Percentiles rank a stretch among this genome's conserved stretches.
Evolutionary conservation across 2,113 vertebrate species (phyloP).

Genomic region (Polypterus bichir): DNA sequence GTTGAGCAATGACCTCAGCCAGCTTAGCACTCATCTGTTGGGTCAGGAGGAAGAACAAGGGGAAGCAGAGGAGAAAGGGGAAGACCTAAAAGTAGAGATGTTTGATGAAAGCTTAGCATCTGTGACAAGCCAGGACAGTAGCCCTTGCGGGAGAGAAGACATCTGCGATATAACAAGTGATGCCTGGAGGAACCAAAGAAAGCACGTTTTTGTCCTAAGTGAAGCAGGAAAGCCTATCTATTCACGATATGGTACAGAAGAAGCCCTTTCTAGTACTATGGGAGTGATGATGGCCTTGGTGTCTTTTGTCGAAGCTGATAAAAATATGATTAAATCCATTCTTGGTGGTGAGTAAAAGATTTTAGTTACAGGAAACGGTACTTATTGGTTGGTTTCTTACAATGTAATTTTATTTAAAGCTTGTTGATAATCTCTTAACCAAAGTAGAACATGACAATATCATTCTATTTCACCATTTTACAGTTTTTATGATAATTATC

Average conservation of each 20-base stretch:
- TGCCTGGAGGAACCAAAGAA: constrained; percentile 75
- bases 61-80: constrained; percentile 21
- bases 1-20: constrained; percentile 59
- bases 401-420: no score
- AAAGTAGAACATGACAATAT: no score
- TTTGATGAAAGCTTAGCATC: no score
- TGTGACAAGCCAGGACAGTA: constrained; percentile 7
- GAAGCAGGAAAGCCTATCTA: constrained; percentile 95
- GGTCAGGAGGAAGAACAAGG: constrained; percentile 31
- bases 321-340: constrained; percentile 88
- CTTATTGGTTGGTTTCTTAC: no score
- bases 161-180: constrained; percentile 72
- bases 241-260: constrained; percentile 86
- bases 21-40: constrained; percentile 42
- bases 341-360: constrained; percentile 65
- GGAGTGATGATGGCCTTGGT: constrained; percentile 95
- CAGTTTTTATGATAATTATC: no score
- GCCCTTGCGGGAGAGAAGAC: constrained; percentile 36
- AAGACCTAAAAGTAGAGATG: no score
- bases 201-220: constrained; percentile 89
- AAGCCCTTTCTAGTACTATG: constrained; percentile 90
- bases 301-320: constrained; percentile 80
- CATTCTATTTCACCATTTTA: no score
- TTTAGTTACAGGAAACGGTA: no score
- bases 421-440: no score